Evolutionary conservation across 2,797 vertebrate genomes (phyloP).

Genomic region (Ctenochaetus hawaiiensis): DNA sequence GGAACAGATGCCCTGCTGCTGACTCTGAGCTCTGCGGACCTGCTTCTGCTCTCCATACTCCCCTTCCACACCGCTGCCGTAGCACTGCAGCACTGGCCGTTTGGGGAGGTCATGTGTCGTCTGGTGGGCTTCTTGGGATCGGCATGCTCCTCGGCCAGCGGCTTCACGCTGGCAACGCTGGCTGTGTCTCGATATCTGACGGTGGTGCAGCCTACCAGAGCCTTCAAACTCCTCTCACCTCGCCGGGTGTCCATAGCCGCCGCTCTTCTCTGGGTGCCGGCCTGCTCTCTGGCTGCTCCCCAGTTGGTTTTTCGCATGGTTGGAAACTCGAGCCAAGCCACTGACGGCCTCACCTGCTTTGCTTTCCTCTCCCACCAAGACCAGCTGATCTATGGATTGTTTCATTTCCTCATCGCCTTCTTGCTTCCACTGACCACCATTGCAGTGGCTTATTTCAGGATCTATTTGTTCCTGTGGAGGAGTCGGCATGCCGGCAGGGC

Average conservation of each 20-base stretch:
- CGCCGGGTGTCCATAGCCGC: conserved; percentile 49
- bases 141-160: conserved; percentile 72
- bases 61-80: conserved; percentile 87
- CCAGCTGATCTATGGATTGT: conserved; percentile 83
- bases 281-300: conserved; percentile 80
- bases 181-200: conserved; percentile 85
- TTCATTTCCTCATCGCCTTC: conserved; percentile 81
- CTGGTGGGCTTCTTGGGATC: conserved; percentile 84
- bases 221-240: conserved; percentile 57
- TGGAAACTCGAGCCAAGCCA: too few species aligned
- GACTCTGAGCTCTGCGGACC: conserved; percentile 82
- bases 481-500: conserved; percentile 67
- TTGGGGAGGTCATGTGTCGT: conserved; percentile 79
- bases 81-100: conserved; percentile 84
- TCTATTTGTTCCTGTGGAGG: conserved; percentile 82
- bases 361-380: conserved; percentile 83
- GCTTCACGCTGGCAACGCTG: conserved; percentile 84
- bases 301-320: conserved; percentile 84
- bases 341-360: conserved; percentile 74
- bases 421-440: conserved; percentile 85
- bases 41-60: conserved; percentile 82
- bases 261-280: conserved; percentile 81
- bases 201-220: conserved; percentile 83
- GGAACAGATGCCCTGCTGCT: conserved; percentile 85
- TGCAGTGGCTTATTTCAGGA: conserved; percentile 84